Evolutionary conservation across 2,888 invertebrate genomes (phyloP), one percentile per base, ranked within the genome.

Genomic region (Lydus trimaculatus): DNA sequence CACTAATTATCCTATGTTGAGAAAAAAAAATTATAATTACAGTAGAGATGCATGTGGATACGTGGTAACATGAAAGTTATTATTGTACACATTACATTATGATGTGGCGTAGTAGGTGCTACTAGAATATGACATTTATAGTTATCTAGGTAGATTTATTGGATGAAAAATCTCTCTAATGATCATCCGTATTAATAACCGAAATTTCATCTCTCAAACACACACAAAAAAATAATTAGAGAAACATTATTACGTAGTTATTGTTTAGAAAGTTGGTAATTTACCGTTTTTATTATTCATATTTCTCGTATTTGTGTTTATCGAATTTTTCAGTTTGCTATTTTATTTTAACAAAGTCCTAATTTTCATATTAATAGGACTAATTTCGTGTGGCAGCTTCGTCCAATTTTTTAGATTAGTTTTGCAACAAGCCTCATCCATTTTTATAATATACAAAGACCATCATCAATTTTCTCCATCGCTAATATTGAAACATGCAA

Each of bases 1-100:
- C 73, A 77, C 76, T 79, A 79, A 79, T 78, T 77, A 76, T 74
- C 43, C 72, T 70, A 73, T 72, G 72, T 72, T 73, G 75, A 43
- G 17, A 17, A 43, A 17, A 17, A 74, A 77, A 78, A 76, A 73
- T 76, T 74, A 75, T 78, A 77, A 79, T 79, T 78, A 78, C 76
- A 73, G n/a, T 15, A 36, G 13, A 36, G 36, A 36, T 36, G 15
- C 36, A 36, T 15, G 8, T 43, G n/a, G 6, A n/a, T 43, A 17
- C 8, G 8, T 43, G n/a, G 9, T 6, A 43, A 43, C 17, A 17
- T 7, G 43, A 43, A 13, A 43, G 43, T 43, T 43, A 43, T 43
- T 43, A 43, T 43, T 43, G 43, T 17, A 7, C 43, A 43, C n/a
- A 17, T n/a, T 4, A 39, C 13, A n/a, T 43, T 43, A 17, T 43